Evolutionary conservation across 2,113 vertebrate genomes (phyloP).

Genomic region (Macaca nemestrina): DNA sequence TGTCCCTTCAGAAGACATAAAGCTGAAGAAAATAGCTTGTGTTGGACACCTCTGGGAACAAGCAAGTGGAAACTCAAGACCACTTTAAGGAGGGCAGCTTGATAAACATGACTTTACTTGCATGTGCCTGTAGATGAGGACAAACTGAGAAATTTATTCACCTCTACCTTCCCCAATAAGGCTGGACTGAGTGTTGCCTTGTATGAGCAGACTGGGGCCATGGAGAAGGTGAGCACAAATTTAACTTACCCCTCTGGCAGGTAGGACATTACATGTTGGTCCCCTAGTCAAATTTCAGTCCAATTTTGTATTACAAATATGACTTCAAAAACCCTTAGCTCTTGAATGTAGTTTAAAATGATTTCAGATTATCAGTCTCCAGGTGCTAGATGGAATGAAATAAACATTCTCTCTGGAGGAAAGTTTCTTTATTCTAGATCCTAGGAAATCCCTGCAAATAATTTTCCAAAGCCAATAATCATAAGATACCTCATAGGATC

Average conservation of each 20-base stretch:
- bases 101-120: background rate
- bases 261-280: background rate
- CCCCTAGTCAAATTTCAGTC: background rate
- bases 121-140: background rate
- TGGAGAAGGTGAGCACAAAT: background rate
- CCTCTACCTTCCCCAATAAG: accelerated
- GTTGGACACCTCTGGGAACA: background rate
- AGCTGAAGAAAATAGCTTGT: background rate
- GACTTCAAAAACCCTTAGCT: background rate
- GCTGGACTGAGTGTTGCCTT: background rate
- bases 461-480: background rate
- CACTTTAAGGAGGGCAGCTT: background rate
- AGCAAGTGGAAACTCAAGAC: too few relatives aligned
- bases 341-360: background rate
- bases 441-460: background rate
- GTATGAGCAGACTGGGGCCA: background rate
- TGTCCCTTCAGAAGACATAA: background rate
- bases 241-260: background rate
- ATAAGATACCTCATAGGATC: background rate
- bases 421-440: background rate
- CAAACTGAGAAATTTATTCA: background rate
- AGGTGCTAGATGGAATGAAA: background rate
- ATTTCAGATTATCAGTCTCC: background rate
- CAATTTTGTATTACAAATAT: background rate
- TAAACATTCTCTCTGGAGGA: background rate